Evolutionary conservation across 2,888 invertebrate genomes (phyloP), one percentile per base, ranked within the genome.

Genomic region (Melinaea menophilus): DNA sequence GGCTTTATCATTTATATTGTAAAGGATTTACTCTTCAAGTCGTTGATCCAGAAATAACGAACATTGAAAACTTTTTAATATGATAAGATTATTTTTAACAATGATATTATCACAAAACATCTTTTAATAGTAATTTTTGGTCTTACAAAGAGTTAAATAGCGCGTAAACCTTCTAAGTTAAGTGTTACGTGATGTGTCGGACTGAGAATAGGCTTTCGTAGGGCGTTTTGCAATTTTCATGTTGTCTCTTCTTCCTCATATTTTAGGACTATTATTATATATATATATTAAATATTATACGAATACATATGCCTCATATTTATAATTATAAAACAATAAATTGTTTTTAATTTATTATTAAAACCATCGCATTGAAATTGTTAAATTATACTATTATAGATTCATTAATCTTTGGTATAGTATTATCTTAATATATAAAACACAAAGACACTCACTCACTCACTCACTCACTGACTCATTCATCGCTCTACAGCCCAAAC

Each of bases 151-250:
- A 70, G 74, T 76, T 77, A 76, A 81, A 81, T 81, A 79, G 80
- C 73, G 79, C 79, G 79, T 77, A 72, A 77, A 77, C 66, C 76
- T 79, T 75, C 72, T 69, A 71, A 74, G 71, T 68, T 68, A 62
- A 71, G 69, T 69, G 71, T 72, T 75, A 65, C 62, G 54, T 59
- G 67, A 69, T 64, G 63, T 69, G 64, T 64, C 62, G 56, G 58
- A 67, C 41, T 41, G 7, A 41, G 41, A 60, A 56, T 63, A 63
- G 67, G 68, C 68, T 69, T 71, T 73, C 65, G 57, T 62, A 59
- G 72, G 72, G 69, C 71, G 65, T 72, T 71, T 73, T 71, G 72
- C 72, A 63, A 69, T 58, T 64, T 47, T 59, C 45, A 58, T n/a
- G 35, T n/a, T 63, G 62, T 56, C 61, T 56, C 35, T 34, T 31